Evolutionary conservation across 2,888 invertebrate species (phyloP).

Genomic region (Chrysomela aeneicollis): DNA sequence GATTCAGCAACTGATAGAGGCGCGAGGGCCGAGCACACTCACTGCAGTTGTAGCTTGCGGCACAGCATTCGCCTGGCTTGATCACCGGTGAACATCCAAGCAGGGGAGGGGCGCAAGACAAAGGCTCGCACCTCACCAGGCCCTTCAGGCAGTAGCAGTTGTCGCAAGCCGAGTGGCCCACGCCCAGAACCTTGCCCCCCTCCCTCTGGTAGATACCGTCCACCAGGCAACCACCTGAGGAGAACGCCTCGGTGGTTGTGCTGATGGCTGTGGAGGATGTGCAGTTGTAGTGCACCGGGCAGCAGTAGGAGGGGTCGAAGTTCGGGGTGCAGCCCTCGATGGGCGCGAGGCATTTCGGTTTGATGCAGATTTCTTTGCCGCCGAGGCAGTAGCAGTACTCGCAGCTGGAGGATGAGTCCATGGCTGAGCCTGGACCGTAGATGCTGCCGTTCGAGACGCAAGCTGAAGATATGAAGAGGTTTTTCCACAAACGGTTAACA

Average conservation of each 20-base stretch:
- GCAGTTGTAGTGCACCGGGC: conserved; percentile 84
- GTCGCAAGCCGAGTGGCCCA: conserved; percentile 71
- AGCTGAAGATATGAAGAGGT: conserved; percentile 62
- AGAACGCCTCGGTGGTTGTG: conserved; percentile 46
- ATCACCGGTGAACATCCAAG: conserved; percentile 80
- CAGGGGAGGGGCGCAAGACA: conserved; percentile 78
- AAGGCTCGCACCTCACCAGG: conserved; percentile 74
- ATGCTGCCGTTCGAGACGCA: conserved; percentile 76
- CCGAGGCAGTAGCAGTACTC: conserved; percentile 84
- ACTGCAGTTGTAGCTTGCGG: conserved; percentile 84
- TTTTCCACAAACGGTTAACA: too few species aligned
- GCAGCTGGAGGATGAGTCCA: conserved; percentile 80
- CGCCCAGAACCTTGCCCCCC: conserved; percentile 73
- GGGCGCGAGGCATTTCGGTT: conserved; percentile 80
- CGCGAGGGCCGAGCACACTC: conserved; percentile 56
- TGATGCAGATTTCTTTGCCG: conserved; percentile 77
- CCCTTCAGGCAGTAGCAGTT: conserved; percentile 84
- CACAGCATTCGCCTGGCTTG: conserved; percentile 82
- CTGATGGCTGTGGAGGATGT: conserved; percentile 43
- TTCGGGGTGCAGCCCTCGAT: conserved; percentile 75
- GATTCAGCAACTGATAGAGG: too few species aligned
- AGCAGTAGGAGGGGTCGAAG: conserved; percentile 73
- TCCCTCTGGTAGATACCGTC: conserved; percentile 70
- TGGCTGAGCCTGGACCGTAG: conserved; percentile 83
- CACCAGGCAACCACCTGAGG: conserved; percentile 70